These are phyloP conservation scores for Gallinago solitaria DNA, from an alignment of 2,797 vertebrate genomes.

Conservation along the genomic window DNA sequence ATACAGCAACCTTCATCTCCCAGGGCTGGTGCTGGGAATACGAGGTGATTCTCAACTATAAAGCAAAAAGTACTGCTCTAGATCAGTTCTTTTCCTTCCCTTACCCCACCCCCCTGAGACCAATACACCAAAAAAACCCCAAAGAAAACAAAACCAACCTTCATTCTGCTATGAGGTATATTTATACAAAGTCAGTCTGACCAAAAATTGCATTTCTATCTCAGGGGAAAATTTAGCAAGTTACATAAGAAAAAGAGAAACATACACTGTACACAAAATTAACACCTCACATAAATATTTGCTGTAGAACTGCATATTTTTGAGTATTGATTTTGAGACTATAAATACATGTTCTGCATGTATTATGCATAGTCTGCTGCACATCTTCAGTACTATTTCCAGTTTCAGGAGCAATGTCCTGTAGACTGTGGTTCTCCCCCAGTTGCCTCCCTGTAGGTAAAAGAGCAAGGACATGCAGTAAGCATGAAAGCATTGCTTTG, in stretches of 20 bases:
- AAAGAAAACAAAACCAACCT: fast-evolving
- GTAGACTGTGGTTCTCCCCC: background rate
- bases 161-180: background rate
- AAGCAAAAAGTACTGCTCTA: background rate
- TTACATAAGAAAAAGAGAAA: background rate
- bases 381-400: background rate
- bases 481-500: background rate
- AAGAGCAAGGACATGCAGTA: background rate
- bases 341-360: background rate
- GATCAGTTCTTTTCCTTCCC: fast-evolving
- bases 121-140: background rate
- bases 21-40: background rate
- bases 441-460: background rate
- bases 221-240: background rate
- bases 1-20: background rate
- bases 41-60: background rate
- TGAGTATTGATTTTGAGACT: background rate
- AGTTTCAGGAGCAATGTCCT: background rate
- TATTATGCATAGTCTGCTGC: background rate
- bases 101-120: fast-evolving
- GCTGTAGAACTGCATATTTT: background rate
- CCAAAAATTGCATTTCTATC: background rate
- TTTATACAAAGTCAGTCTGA: background rate
- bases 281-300: background rate
- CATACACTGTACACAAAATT: background rate